phyloP scores from a whole-genome alignment of 2,113 vertebrate genomes.

The Vireo altiloquus region DNA sequence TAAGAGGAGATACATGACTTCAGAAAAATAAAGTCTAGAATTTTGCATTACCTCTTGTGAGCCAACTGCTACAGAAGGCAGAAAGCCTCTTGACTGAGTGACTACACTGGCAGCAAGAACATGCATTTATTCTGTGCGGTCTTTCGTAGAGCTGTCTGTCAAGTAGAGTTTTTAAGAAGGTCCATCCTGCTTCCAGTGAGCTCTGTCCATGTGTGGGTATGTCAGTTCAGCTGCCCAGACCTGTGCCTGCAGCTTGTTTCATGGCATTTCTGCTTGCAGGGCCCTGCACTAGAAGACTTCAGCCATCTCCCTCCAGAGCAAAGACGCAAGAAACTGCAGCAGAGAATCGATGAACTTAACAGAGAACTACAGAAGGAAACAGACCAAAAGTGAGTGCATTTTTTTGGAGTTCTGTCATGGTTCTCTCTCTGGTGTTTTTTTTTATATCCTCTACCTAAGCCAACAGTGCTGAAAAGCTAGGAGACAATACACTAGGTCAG shows the following conservation, averaged over 20 bases:
- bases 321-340: conserved; percentile 93
- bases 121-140: neutral
- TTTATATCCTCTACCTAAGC: neutral
- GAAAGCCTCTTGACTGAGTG: neutral
- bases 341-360: conserved; percentile 92
- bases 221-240: neutral
- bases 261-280: conserved; percentile 73
- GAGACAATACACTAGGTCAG: neutral
- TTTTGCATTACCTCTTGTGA: neutral
- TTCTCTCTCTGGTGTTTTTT: neutral
- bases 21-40: neutral
- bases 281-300: conserved; percentile 91
- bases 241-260: neutral
- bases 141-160: neutral
- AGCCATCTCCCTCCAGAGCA: conserved; percentile 98
- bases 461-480: neutral
- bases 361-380: conserved; percentile 95
- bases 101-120: neutral
- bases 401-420: neutral
- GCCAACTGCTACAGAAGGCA: neutral
- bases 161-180: neutral
- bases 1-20: neutral
- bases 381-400: conserved; percentile 86
- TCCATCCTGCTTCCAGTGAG: conserved; percentile 43
- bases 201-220: conserved; percentile 36